Conservation (phyloP, 64 coral and sea anemone genomes). For the Astreopora myriophthalma region DNA sequence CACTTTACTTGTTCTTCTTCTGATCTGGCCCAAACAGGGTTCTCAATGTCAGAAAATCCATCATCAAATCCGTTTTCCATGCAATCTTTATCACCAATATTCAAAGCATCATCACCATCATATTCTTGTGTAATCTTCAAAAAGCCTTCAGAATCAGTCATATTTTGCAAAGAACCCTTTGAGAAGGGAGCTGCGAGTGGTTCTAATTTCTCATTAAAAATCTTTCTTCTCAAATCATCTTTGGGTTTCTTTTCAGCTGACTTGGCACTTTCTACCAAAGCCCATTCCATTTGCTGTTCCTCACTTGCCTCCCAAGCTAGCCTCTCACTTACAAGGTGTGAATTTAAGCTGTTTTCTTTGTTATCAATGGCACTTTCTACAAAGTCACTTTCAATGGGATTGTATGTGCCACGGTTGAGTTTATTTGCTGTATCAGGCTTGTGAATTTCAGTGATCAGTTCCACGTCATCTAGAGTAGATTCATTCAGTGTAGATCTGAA, state of each 20-base stretch:
- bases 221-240: background rate
- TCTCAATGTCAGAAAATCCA: background rate
- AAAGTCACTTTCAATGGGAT: background rate
- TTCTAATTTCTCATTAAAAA: background rate
- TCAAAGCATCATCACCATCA: background rate
- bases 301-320: background rate
- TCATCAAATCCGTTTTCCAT: background rate
- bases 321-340: background rate
- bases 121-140: background rate
- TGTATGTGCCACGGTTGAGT: background rate
- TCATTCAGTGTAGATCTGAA: background rate
- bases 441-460: background rate
- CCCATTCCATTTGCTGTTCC: constrained; percentile 66
- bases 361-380: background rate
- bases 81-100: background rate
- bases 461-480: background rate
- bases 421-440: background rate
- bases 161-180: background rate
- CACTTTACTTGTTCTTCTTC: constrained; percentile 67
- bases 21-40: background rate
- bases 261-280: constrained; percentile 44
- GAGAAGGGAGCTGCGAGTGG: background rate
- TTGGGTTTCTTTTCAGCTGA: constrained; percentile 13
- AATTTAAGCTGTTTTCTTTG: background rate
- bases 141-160: background rate